Conservation (phyloP, 2,797 vertebrate genomes). For the Fringilla coelebs region DNA sequence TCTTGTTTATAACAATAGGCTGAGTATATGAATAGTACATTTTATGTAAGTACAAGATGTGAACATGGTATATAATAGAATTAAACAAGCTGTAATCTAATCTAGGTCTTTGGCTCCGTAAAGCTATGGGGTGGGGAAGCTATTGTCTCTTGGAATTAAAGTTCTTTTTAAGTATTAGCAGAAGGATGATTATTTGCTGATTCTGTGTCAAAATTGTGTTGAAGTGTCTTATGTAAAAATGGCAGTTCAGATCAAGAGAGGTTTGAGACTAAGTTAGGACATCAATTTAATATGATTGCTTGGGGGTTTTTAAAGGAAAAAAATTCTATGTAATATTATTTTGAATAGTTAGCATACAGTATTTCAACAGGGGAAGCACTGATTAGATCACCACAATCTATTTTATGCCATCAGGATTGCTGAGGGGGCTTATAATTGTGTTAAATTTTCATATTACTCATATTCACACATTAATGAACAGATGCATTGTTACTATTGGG, state of each 20-base stretch:
- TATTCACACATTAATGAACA: constrained; percentile 60
- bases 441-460: constrained; percentile 65
- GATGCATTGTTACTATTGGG: constrained; percentile 64
- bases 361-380: constrained; percentile 53
- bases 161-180: neutral
- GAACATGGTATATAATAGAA: constrained; percentile 30
- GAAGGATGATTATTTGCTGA: neutral
- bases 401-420: constrained; percentile 41
- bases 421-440: constrained; percentile 51
- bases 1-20: too few relatives aligned
- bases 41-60: constrained; percentile 54
- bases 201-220: neutral
- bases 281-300: constrained; percentile 14
- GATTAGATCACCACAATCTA: constrained; percentile 47
- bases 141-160: constrained; percentile 47
- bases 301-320: neutral
- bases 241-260: neutral
- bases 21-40: constrained; percentile 42
- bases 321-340: constrained; percentile 8
- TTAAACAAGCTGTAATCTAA: constrained; percentile 41
- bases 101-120: neutral
- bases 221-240: neutral
- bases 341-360: constrained; percentile 39
- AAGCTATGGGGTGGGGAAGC: neutral
- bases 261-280: constrained; percentile 43